Evolutionary conservation across 2,113 vertebrate genomes (phyloP).

Genomic region (Mungos mungo): DNA sequence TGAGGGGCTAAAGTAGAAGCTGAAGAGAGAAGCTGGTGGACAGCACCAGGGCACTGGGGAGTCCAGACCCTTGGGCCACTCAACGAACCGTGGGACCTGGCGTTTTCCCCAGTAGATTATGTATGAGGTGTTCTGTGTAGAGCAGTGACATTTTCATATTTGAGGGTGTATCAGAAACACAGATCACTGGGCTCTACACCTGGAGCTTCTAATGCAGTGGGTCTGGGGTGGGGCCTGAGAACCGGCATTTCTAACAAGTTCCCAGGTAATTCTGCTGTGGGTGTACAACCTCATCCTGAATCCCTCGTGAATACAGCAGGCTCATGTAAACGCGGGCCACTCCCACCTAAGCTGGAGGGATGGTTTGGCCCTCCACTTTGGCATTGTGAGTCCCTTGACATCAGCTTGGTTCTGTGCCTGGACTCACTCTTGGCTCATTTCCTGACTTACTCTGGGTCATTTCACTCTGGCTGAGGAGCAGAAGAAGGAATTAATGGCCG

Average conservation of each 20-base stretch:
- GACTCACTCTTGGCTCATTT: not conserved
- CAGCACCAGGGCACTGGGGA: not conserved
- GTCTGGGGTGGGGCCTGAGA: not conserved
- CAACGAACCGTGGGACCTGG: not conserved
- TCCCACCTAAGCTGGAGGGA: not conserved
- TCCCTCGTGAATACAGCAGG: not conserved
- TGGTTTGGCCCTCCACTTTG: not conserved
- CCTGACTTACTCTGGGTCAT: not conserved
- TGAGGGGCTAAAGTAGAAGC: not conserved
- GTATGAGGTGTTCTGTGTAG: rapidly evolving
- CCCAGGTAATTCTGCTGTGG: not conserved
- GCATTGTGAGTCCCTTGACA: not conserved
- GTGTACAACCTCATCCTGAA: not conserved
- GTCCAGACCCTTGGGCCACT: not conserved
- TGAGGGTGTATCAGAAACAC: not conserved
- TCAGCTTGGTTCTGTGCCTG: not conserved
- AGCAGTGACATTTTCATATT: not conserved
- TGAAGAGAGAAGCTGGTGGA: not conserved
- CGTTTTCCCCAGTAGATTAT: not conserved
- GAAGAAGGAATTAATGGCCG: not conserved
- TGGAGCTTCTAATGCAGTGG: not conserved
- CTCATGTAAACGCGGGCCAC: not conserved
- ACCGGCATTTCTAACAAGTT: not conserved
- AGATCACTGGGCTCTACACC: not conserved
- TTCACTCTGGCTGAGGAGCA: not conserved